Percentiles rank a stretch among this genome's conserved stretches.
Conservation (phyloP, 1,140 invertebrate species). For the Choristoneura fumiferana region DNA sequence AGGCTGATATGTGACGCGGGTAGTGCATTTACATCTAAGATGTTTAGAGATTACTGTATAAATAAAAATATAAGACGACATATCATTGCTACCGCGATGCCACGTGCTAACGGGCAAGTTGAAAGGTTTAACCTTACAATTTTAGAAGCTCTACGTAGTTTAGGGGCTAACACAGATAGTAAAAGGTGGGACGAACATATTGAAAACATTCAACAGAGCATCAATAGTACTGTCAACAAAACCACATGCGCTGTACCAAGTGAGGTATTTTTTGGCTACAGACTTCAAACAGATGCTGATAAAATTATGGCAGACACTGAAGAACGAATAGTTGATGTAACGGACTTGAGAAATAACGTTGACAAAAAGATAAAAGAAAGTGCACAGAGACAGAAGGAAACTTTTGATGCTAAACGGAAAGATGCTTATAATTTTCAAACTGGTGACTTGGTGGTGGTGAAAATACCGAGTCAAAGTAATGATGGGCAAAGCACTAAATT, state of each 20-base stretch:
- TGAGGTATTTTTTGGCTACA: constrained; percentile 9
- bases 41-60: constrained; percentile 2
- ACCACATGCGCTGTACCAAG: neutral
- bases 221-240: neutral
- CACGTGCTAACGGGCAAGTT: no score
- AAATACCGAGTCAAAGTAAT: constrained; percentile 4
- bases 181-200: neutral
- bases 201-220: neutral
- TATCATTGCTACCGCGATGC: neutral
- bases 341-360: neutral
- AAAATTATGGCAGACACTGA: neutral
- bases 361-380: neutral
- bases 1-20: constrained; percentile 6
- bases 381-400: neutral
- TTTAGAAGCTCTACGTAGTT: constrained; percentile 22
- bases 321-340: neutral
- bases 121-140: constrained; percentile 39
- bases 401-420: constrained; percentile 16
- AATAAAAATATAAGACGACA: neutral
- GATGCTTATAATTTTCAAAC: neutral
- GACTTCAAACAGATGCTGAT: constrained; percentile 1
- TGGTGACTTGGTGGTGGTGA: constrained; percentile 9
- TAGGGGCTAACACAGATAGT: constrained; percentile 25
- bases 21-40: constrained; percentile 5
- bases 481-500: constrained; percentile 22